These are phyloP conservation scores for Scalopus aquaticus DNA, from an alignment of 2,113 vertebrate genomes.

Conservation along the genomic window DNA sequence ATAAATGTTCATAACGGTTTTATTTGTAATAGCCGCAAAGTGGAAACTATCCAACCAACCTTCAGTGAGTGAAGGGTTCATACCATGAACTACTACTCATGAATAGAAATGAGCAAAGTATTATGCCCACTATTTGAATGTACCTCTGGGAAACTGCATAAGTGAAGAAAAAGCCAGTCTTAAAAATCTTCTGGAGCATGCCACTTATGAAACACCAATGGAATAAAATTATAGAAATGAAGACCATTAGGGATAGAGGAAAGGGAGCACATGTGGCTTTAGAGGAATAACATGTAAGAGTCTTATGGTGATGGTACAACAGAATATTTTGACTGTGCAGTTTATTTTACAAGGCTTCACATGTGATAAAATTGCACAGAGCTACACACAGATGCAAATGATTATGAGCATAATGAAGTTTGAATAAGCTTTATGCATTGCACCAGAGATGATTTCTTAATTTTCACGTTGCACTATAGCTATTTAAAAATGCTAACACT, in stretches of 20 bases:
- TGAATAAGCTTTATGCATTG: neutral
- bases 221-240: neutral
- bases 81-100: neutral
- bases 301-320: neutral
- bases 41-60: neutral
- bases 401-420: neutral
- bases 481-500: neutral
- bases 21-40: neutral
- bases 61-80: neutral
- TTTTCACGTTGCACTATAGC: neutral
- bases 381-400: neutral
- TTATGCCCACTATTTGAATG: neutral
- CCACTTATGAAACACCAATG: neutral
- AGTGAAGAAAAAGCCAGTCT: neutral
- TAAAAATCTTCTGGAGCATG: neutral
- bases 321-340: neutral
- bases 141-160: neutral
- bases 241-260: neutral
- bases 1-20: neutral
- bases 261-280: neutral
- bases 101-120: neutral
- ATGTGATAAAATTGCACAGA: neutral
- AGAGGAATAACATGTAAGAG: neutral
- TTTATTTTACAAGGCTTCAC: neutral
- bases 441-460: neutral